Percentiles rank a stretch among this genome's conserved stretches.
Conservation (phyloP, 2,113 vertebrate species). For the Catharus minimus region DNA sequence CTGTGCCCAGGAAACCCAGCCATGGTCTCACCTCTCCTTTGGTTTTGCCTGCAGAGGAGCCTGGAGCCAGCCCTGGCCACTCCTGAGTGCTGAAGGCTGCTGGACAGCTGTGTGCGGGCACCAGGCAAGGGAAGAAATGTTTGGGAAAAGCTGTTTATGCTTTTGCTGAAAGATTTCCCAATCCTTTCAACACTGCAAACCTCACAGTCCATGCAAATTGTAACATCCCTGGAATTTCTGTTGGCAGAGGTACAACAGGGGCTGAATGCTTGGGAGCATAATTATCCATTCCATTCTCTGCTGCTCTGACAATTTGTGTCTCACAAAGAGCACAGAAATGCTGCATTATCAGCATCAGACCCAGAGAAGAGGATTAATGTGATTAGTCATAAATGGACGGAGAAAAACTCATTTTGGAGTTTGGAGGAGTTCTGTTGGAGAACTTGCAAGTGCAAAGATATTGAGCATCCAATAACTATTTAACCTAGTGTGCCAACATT, state of each 20-base stretch:
- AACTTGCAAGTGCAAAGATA: not conserved
- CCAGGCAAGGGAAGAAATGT: not conserved
- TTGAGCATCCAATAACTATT: not conserved
- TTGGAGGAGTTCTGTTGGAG: not conserved
- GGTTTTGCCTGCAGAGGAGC: not conserved
- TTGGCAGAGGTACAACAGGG: not conserved
- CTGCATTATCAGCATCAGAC: not conserved
- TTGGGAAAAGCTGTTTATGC: not conserved
- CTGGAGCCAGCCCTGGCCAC: not conserved
- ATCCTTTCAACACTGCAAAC: not conserved
- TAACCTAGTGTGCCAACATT: not conserved
- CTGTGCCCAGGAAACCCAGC: not conserved
- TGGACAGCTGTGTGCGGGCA: not conserved
- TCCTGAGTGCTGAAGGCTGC: not conserved
- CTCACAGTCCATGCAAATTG: not conserved
- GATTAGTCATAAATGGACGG: not conserved
- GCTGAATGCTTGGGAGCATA: not conserved
- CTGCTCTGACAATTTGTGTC: not conserved
- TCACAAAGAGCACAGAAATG: not conserved
- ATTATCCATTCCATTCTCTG: not conserved
- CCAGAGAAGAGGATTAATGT: not conserved
- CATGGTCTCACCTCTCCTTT: not conserved
- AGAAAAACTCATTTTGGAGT: slow-evolving; percentile 2
- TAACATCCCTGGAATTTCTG: not conserved
- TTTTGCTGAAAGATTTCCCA: not conserved